Percentiles rank a stretch among this genome's conserved stretches.
Evolutionary conservation across 30 jellyfish, hydroid and myxozoan genomes (phyloP).

Genomic region (Turritopsis rubra): DNA sequence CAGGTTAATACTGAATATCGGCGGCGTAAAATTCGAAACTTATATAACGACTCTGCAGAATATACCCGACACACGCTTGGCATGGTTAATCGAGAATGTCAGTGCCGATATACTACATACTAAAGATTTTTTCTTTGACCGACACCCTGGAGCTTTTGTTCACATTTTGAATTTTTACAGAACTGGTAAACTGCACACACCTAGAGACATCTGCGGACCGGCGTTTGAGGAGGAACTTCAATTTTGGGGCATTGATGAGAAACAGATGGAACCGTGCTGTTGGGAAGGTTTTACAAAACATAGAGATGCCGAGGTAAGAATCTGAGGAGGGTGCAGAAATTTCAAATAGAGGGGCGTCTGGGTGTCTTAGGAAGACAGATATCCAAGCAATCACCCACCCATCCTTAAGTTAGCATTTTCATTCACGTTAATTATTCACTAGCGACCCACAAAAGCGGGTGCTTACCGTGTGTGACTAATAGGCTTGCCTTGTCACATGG

Average conservation of each 20-base stretch:
- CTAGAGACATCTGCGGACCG: conserved; percentile 94
- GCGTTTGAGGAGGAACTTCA: conserved; percentile 89
- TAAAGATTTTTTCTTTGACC: conserved; percentile 78
- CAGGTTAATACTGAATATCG: conserved; percentile 57
- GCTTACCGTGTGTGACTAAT: no score
- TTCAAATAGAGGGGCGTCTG: no score
- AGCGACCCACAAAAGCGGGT: no score
- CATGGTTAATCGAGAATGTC: conserved; percentile 90
- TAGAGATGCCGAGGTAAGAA: conserved; percentile 92
- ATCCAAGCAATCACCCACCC: no score
- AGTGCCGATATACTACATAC: no score
- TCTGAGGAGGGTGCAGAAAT: no score
- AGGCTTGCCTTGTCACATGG: no score
- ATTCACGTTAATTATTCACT: no score
- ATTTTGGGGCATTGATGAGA: conserved; percentile 97
- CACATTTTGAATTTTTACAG: conserved; percentile 88
- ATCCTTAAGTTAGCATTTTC: no score
- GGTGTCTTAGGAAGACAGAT: no score
- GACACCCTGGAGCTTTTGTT: conserved; percentile 95
- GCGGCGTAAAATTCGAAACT: conserved; percentile 85
- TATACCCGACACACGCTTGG: conserved; percentile 84
- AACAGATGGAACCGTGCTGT: conserved; percentile 99
- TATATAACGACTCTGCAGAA: conserved; percentile 83
- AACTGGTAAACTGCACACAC: conserved; percentile 90
- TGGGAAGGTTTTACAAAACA: conserved; percentile 95